phyloP scores from a whole-genome alignment of 1,140 invertebrate species.

The Caenorhabditis inopinata region DNA sequence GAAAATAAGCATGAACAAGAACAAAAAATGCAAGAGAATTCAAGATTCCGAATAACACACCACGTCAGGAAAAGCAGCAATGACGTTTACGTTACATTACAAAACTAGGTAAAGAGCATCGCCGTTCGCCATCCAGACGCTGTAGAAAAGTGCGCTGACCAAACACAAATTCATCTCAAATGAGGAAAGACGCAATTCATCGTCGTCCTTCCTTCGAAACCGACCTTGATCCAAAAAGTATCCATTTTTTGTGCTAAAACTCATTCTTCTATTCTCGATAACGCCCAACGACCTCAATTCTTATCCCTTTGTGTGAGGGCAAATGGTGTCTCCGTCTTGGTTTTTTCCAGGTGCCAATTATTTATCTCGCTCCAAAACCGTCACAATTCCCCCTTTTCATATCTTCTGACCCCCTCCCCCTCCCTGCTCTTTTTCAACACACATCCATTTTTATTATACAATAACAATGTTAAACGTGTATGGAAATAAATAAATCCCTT shows the following conservation, averaged over 20 bases:
- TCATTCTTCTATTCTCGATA: slow-evolving; percentile 16
- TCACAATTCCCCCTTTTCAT: no score
- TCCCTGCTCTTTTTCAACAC: no score
- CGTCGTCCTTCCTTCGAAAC: slow-evolving; percentile 10
- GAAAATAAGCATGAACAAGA: no score
- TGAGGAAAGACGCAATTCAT: slow-evolving; percentile 32
- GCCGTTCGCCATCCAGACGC: neutral
- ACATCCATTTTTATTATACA: no score
- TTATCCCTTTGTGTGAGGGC: neutral
- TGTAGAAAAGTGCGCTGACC: slow-evolving; percentile 4
- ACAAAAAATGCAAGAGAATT: no score
- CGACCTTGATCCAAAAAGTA: slow-evolving; percentile 24
- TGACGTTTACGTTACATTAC: neutral
- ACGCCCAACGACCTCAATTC: slow-evolving; percentile 21
- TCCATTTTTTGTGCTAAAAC: slow-evolving; percentile 18
- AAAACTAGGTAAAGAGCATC: neutral
- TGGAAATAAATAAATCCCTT: no score
- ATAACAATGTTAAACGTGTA: no score
- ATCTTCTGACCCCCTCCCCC: no score
- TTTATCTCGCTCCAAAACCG: slow-evolving; percentile 22
- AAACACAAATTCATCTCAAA: slow-evolving; percentile 19
- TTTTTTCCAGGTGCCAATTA: slow-evolving; percentile 25
- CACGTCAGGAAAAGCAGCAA: no score
- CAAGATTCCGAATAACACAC: no score
- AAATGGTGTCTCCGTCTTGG: neutral